Conservation (phyloP, 2,113 vertebrate genomes). For the Notechis scutatus region DNA sequence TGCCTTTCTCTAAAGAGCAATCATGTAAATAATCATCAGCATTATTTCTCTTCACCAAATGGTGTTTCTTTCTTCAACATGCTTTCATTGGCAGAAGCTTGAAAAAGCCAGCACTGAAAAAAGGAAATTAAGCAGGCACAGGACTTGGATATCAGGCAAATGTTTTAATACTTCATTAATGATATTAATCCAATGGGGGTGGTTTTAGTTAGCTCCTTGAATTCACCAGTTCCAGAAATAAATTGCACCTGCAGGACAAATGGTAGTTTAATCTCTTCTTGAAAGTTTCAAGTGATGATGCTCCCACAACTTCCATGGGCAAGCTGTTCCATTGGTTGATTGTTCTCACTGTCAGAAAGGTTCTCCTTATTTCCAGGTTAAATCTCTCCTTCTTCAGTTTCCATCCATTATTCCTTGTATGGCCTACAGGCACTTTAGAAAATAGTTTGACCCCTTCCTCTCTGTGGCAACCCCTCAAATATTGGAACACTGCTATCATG, state of each 20-base stretch:
- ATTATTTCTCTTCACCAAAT: slow-evolving; percentile 15
- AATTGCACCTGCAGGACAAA: neutral
- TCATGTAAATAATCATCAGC: slow-evolving; percentile 33
- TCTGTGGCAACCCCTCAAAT: no score
- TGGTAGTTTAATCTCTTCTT: no score
- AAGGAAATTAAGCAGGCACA: neutral
- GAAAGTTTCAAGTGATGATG: no score
- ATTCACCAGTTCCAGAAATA: neutral
- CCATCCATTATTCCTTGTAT: no score
- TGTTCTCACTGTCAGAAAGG: no score
- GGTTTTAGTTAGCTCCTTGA: slow-evolving; percentile 3
- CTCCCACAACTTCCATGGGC: no score
- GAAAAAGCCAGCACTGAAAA: neutral
- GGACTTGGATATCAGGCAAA: neutral
- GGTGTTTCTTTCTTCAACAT: neutral
- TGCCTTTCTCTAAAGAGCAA: slow-evolving; percentile 26
- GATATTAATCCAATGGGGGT: neutral
- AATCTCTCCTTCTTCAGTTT: no score
- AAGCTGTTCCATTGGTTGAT: no score
- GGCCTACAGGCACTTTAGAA: no score
- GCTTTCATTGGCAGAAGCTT: neutral
- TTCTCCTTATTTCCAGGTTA: no score
- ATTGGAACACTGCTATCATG: no score
- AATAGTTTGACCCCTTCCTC: no score
- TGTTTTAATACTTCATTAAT: neutral